phyloP scores from a whole-genome alignment of 1,140 invertebrate species.

The Eupristina koningsbergeri region DNA sequence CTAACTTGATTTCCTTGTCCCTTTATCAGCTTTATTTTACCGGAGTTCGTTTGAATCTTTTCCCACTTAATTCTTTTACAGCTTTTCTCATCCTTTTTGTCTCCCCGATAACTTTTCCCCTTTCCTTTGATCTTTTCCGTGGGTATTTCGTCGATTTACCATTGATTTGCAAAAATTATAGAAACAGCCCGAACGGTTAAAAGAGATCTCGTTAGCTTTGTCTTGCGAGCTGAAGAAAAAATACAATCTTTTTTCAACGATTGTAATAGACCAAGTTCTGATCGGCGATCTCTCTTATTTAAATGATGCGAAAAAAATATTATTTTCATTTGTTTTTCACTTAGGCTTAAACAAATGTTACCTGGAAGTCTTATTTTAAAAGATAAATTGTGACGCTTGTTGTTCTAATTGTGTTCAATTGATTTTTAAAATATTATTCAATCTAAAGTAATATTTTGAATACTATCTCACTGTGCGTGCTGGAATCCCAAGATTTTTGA shows the following conservation, averaged over 20 bases:
- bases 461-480: neutral
- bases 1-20: slow-evolving; percentile 35
- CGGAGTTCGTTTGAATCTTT: slow-evolving; percentile 18
- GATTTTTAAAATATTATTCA: neutral
- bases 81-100: neutral
- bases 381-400: no score
- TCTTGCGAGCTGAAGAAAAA: no score
- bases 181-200: neutral
- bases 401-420: no score
- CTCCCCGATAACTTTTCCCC: slow-evolving; percentile 1
- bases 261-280: no score
- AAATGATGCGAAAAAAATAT: no score
- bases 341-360: no score
- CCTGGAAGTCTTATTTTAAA: no score
- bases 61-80: slow-evolving; percentile 6
- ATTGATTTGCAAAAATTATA: slow-evolving; percentile 48
- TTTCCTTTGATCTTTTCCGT: slow-evolving; percentile 28
- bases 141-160: slow-evolving; percentile 33
- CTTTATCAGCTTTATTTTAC: slow-evolving; percentile 43
- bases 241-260: no score
- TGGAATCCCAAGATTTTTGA: no score
- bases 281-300: no score
- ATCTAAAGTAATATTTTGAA: neutral
- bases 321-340: no score
- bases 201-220: neutral